Base-by-base conservation (phyloP, 2,888 invertebrate species). In the Spialia ferax region DNA sequence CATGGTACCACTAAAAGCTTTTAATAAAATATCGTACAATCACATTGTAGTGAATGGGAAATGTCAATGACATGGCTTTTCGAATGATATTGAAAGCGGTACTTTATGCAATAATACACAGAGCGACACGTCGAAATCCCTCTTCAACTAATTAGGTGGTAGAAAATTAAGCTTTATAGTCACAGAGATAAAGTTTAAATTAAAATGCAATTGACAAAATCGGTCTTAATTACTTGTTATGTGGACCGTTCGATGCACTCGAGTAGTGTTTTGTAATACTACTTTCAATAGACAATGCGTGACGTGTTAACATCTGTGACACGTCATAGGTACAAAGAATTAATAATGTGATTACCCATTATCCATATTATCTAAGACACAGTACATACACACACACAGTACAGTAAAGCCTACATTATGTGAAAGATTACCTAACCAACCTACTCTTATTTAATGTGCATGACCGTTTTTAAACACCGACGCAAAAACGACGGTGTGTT, bases 11-110 rank as follows among this genome's bases (percentile, higher is more conserved):
- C 74, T 78, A 74, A 77, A 78, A 79, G 79, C 77, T 74, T 74
- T 69, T 69, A 65, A 64, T 74, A 75, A 76, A 75, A 71, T 70
- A 76, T 75, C 71, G 69, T 38, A 61, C 61, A 59, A 63, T 63
- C 45, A 55, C 63, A 63, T 63, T 57, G 56, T 32, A 75, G 78
- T 79, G 79, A 80, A 76, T 77, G 80, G 77, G 63, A 70, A 70
- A 76, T 75, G 79, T 79, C 79, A 80, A 77, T 79, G 79, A 80
- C 79, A 76, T 71, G 15, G 72, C 73, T 73, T 74, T 75, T 75
- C 76, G 73, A 66, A 73, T 74, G 74, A 74, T 74, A 75, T 78
- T 77, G 76, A 66, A 69, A 50, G 69, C 55, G 66, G 18, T 62
- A 67, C 64, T 71, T 73, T 71, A 63, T 70, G 73, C 72, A 73